phyloP scores from a whole-genome alignment of 2,113 vertebrate species.

The Sebastes fasciatus region DNA sequence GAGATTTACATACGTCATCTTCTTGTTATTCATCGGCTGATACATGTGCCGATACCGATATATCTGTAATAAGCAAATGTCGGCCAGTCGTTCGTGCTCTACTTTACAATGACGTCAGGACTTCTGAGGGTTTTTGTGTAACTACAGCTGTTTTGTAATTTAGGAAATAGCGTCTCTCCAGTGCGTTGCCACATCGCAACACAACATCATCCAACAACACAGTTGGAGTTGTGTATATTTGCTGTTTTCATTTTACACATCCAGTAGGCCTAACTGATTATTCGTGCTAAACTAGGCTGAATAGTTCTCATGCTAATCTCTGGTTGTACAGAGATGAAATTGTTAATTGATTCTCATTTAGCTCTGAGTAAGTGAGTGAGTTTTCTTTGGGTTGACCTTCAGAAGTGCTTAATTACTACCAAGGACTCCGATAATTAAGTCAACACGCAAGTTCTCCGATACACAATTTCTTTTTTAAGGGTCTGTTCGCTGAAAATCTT shows the following conservation, averaged over 20 bases:
- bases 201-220: too few relatives aligned
- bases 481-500: too few relatives aligned
- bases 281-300: not conserved
- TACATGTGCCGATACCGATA: not conserved
- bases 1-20: not conserved
- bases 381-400: too few relatives aligned
- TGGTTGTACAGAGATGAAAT: not conserved
- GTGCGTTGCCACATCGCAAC: not conserved
- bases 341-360: not conserved
- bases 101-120: not conserved
- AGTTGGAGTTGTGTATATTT: too few relatives aligned
- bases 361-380: not conserved
- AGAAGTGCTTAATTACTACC: too few relatives aligned
- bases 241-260: not conserved
- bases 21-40: not conserved
- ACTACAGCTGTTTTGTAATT: not conserved
- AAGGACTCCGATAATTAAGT: too few relatives aligned
- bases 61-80: not conserved
- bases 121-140: not conserved
- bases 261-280: not conserved
- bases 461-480: too few relatives aligned
- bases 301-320: not conserved
- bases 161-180: not conserved
- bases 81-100: not conserved
- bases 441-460: too few relatives aligned